phyloP scores from a whole-genome alignment of 2,888 invertebrate genomes.

The Mechanitis mazaeus region DNA sequence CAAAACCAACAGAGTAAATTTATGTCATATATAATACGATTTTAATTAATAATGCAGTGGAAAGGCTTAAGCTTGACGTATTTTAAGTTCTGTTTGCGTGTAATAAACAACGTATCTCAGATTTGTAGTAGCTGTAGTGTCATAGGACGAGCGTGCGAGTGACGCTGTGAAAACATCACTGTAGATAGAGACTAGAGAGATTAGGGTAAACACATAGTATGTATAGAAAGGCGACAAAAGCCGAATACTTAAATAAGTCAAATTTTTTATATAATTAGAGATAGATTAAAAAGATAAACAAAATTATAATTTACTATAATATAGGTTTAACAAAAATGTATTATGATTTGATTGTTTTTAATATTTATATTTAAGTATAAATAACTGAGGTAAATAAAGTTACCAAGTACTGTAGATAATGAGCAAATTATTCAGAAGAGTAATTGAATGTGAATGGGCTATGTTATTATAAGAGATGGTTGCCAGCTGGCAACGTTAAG shows the following conservation, averaged over 20 bases:
- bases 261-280: no score
- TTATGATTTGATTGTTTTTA: no score
- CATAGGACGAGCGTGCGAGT: conserved; percentile 6
- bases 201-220: not conserved
- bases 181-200: conserved; percentile 6
- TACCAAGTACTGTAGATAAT: no score
- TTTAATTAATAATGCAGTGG: not conserved
- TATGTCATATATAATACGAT: not conserved
- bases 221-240: not conserved
- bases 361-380: no score
- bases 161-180: conserved; percentile 4
- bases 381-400: no score
- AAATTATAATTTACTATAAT: no score
- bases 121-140: conserved; percentile 5
- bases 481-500: conserved; percentile 1
- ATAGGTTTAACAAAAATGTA: no score
- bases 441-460: conserved; percentile 2
- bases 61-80: not conserved
- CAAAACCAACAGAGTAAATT: not conserved
- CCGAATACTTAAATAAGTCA: no score
- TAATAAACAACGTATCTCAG: conserved; percentile 5
- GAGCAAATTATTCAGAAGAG: not conserved
- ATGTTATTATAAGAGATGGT: not conserved
- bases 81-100: conserved; percentile 2
- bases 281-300: no score